Evolutionary conservation across 2,888 invertebrate species (phyloP).

Genomic region (Caenorhabditis sulstoni): DNA sequence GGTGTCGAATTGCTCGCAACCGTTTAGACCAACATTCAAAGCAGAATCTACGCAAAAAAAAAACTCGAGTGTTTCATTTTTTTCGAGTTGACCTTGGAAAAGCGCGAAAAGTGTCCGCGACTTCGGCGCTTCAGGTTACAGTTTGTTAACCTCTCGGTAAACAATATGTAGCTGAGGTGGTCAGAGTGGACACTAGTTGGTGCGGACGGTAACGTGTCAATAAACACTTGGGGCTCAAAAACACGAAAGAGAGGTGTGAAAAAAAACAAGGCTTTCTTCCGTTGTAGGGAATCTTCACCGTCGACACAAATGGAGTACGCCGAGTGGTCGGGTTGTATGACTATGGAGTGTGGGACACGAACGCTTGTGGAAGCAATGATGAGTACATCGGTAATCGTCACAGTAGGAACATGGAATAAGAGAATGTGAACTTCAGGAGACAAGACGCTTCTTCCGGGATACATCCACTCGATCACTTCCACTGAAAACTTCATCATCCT

Average conservation of each 20-base stretch:
- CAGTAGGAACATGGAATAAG: neutral
- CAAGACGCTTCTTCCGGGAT: constrained; percentile 79
- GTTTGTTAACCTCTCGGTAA: constrained; percentile 55
- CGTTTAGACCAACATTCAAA: constrained; percentile 16
- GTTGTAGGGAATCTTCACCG: constrained; percentile 79
- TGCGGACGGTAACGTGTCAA: constrained; percentile 40
- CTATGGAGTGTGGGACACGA: constrained; percentile 78
- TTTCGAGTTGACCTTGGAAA: constrained; percentile 8
- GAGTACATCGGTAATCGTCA: constrained; percentile 76
- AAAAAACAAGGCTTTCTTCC: constrained; percentile 15
- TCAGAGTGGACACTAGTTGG: constrained; percentile 50
- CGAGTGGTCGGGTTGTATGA: constrained; percentile 79
- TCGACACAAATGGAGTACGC: constrained; percentile 76
- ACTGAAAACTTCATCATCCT: constrained; percentile 79
- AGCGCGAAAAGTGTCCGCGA: constrained; percentile 41
- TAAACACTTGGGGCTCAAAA: constrained; percentile 19
- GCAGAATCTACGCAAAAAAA: constrained; percentile 20
- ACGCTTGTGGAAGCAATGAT: constrained; percentile 78
- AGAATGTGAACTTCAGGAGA: constrained; percentile 71
- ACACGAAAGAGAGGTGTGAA: constrained; percentile 27
- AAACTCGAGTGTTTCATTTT: constrained; percentile 45
- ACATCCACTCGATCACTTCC: constrained; percentile 80
- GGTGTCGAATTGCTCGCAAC: constrained; percentile 13
- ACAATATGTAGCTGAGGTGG: constrained; percentile 32
- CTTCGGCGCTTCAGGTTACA: constrained; percentile 57